Conservation (phyloP, 2,797 vertebrate genomes). For the Poliocrania exsul region DNA sequence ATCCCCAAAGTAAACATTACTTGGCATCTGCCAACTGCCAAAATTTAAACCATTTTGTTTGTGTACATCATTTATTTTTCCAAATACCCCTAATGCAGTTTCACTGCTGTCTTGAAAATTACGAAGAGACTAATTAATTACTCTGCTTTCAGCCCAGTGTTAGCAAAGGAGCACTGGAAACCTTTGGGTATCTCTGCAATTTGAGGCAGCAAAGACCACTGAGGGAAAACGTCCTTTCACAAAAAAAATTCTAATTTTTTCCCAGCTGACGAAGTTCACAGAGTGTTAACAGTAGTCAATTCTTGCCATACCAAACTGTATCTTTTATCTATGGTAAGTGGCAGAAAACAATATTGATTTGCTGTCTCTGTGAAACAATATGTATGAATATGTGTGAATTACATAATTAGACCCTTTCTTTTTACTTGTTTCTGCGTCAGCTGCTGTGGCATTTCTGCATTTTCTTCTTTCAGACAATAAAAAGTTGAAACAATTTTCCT, state of each 20-base stretch:
- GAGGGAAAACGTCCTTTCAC: neutral
- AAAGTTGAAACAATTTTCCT: neutral
- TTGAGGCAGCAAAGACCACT: neutral
- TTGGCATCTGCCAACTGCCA: neutral
- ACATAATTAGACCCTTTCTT: neutral
- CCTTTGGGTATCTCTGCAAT: neutral
- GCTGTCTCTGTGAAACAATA: neutral
- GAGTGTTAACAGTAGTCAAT: neutral
- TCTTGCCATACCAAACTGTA: neutral
- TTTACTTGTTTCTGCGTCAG: slow-evolving; percentile 5
- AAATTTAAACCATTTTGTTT: neutral
- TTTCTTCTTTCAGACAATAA: slow-evolving; percentile 45
- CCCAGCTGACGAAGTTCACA: neutral
- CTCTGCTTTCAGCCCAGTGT: neutral
- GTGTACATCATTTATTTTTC: neutral
- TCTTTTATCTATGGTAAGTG: neutral
- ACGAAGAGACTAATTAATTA: neutral
- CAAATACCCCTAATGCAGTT: neutral
- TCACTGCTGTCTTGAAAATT: neutral
- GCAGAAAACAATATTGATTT: slow-evolving; percentile 27
- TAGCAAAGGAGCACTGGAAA: neutral
- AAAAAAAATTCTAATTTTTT: neutral
- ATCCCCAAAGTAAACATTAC: neutral
- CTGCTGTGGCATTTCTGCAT: slow-evolving; percentile 20
- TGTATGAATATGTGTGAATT: neutral